Conservation (phyloP, 2,888 invertebrate species). For the Antheraea yamamai region DNA sequence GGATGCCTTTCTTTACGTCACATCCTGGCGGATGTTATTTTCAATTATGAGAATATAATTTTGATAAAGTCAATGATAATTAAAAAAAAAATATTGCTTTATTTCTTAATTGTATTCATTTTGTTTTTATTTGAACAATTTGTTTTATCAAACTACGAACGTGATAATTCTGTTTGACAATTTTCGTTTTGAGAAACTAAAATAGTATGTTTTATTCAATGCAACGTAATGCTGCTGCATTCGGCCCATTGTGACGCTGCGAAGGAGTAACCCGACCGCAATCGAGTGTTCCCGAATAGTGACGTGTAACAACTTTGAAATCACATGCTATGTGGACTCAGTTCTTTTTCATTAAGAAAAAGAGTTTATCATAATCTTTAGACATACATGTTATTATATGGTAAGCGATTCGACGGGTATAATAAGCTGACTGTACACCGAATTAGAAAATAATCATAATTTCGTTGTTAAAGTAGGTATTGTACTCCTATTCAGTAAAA, state of each 20-base stretch:
- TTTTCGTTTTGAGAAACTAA: slow-evolving; percentile 9
- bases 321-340: not conserved
- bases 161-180: not conserved
- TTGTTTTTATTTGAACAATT: not conserved
- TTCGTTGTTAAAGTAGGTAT: too few species aligned
- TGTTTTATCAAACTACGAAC: not conserved
- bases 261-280: slow-evolving; percentile 10
- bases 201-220: slow-evolving; percentile 23
- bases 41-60: too few species aligned
- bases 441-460: too few species aligned
- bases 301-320: not conserved
- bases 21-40: too few species aligned
- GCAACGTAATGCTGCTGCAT: slow-evolving; percentile 2
- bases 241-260: slow-evolving; percentile 7
- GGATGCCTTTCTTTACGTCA: too few species aligned
- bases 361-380: not conserved
- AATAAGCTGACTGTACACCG: not conserved
- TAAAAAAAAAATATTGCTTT: too few species aligned
- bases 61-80: too few species aligned
- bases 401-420: not conserved
- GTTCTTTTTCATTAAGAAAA: not conserved
- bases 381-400: not conserved
- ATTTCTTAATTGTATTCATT: not conserved
- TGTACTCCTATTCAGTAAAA: too few species aligned
- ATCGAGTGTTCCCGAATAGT: not conserved